Base-by-base conservation (phyloP, 2,113 vertebrate species). In the Crotalus horridus region DNA sequence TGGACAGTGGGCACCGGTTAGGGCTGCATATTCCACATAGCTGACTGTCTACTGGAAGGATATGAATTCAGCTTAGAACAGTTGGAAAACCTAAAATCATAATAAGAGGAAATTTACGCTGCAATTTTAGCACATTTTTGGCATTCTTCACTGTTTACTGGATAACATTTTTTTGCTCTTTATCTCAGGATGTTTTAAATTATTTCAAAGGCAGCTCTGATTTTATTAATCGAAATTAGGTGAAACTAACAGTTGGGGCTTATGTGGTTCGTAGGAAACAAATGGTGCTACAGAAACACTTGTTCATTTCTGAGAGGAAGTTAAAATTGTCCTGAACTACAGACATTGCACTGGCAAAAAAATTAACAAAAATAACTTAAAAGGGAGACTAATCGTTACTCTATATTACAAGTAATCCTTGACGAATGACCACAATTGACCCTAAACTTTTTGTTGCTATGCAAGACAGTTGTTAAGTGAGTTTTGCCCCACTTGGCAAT, bases 181-280 rank as follows among this genome's bases (percentile, higher is more conserved):
- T n/a, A 53, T 58, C 53, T 13, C 64, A 89, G 64, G 87, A 89
- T 39, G 39, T n/a, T 58, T 85, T 58, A 23, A 23, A 89, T 21
- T 23, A 93, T 86, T 90, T 61, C 89, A 90, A 86, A 59, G 20
- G 69, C 88, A 39, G n/a, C 43, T 92, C 26, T 89, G 85, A 89
- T 92, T 89, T 43, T 20, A 89, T 92, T 89, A 89, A 89, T 85
- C 39, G 56, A 85, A 59, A 92, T 55, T 81, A 89, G 91, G 88
- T 29, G 87, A 87, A 87, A 46, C 33, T 26, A 29, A 56, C 17
- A 15, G 61, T 48, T 89, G 56, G 26, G 55, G 88, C 26, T n/a
- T 59, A 39, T n/a, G 4, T 29, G 64, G 55, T 58, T 85, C 92
- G 51, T 89, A 89, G 53, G 61, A 89, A 81, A 53, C 51, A 92